A percentile compares a stretch with the other conserved stretches of the same genome.
phyloP scores from a whole-genome alignment of 2,797 vertebrate species.

The Centroberyx gerrardi region DNA sequence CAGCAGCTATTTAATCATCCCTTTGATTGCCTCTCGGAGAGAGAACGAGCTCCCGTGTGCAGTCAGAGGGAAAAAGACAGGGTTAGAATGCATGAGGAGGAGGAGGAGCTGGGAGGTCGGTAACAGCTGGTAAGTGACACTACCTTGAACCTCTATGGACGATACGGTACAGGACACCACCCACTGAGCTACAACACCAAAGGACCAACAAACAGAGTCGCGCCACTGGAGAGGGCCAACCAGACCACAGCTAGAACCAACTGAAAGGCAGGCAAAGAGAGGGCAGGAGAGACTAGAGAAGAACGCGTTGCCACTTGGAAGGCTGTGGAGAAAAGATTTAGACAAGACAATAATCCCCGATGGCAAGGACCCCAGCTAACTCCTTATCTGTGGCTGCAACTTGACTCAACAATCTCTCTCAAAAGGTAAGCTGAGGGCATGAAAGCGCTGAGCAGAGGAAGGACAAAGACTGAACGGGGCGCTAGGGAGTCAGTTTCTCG shows the following conservation, averaged over 20 bases:
- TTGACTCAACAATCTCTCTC: conserved; percentile 47
- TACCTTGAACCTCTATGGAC: conserved; percentile 40
- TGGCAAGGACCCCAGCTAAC: conserved; percentile 39
- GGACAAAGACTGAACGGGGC: conserved; percentile 51
- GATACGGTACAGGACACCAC: conserved; percentile 27
- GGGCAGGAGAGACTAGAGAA: conserved; percentile 39
- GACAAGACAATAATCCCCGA: conserved; percentile 47
- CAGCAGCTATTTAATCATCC: conserved; percentile 84
- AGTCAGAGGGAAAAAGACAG: conserved; percentile 59
- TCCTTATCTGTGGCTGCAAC: conserved; percentile 56
- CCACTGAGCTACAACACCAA: conserved; percentile 3
- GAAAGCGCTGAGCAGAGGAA: conserved; percentile 73
- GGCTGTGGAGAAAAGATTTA: conserved; percentile 49
- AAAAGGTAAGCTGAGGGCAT: conserved; percentile 57
- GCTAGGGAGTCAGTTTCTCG: conserved; percentile 48
- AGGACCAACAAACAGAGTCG: conserved; percentile 40
- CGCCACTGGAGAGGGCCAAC: conserved; percentile 28
- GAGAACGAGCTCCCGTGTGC: conserved; percentile 58
- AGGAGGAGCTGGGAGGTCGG: conserved; percentile 23
- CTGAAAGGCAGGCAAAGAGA: conserved; percentile 34
- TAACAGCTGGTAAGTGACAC: conserved; percentile 35
- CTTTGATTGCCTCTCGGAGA: conserved; percentile 71
- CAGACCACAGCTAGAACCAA: conserved; percentile 29
- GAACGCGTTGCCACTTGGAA: conserved; percentile 47
- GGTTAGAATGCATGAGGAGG: conserved; percentile 55